These are phyloP conservation scores for Melinopterus prodromus DNA, from an alignment of 2,888 invertebrate species.

Conservation along the genomic window DNA sequence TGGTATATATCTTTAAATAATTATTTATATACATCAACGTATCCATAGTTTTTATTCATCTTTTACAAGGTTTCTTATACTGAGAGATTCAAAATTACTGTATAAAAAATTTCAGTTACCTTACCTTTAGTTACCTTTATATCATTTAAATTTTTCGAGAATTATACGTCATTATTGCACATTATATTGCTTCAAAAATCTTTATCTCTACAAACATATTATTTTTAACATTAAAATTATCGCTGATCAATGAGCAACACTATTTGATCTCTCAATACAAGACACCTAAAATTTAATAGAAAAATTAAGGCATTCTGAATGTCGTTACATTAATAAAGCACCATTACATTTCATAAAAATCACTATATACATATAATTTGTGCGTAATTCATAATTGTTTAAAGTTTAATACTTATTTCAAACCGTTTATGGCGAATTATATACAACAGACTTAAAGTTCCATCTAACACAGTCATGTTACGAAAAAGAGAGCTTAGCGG, in stretches of 20 bases:
- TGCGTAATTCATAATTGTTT: background rate
- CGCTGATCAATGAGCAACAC: background rate
- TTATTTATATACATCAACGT: background rate
- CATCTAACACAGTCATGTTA: background rate
- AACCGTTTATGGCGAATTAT: background rate
- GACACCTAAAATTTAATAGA: background rate
- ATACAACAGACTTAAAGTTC: background rate
- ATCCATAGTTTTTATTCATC: background rate
- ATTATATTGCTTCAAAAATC: background rate
- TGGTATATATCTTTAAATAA: background rate
- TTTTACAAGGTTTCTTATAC: background rate
- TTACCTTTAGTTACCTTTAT: no score
- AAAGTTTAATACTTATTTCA: background rate
- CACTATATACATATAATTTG: background rate
- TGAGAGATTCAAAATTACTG: background rate
- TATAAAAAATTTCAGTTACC: background rate
- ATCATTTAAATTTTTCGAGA: no score
- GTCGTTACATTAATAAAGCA: background rate
- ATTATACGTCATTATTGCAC: background rate
- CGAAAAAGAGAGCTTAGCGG: background rate
- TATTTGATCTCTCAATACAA: background rate
- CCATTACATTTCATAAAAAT: background rate
- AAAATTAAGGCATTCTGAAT: background rate
- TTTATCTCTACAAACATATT: background rate
- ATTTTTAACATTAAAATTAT: background rate